These are phyloP conservation scores for Baronia brevicornis DNA, from an alignment of 2,888 invertebrate species.

Conservation along the genomic window DNA sequence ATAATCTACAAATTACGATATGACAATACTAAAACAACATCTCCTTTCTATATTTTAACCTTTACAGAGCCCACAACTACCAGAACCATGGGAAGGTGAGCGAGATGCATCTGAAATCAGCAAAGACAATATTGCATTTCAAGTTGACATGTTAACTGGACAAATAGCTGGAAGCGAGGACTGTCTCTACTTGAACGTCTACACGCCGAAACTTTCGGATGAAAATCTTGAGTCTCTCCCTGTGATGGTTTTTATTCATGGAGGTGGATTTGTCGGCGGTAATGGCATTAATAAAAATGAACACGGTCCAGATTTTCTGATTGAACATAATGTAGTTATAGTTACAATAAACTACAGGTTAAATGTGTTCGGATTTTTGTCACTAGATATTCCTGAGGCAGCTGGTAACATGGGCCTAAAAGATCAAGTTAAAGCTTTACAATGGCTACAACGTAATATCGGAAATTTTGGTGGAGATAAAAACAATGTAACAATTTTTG, in stretches of 20 bases:
- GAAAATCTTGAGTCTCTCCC: slow-evolving; percentile 25
- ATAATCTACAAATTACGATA: neutral
- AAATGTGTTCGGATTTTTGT: slow-evolving; percentile 48
- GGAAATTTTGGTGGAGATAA: slow-evolving; percentile 39
- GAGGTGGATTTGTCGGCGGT: slow-evolving; percentile 48
- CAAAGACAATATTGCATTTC: slow-evolving; percentile 28
- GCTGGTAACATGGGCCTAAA: slow-evolving; percentile 54
- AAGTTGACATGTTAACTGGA: slow-evolving; percentile 26
- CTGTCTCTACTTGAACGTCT: slow-evolving; percentile 52
- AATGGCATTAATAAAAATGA: slow-evolving; percentile 36
- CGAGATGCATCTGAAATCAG: slow-evolving; percentile 62
- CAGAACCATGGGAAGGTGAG: slow-evolving; percentile 51
- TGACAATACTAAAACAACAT: neutral
- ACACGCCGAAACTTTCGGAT: slow-evolving; percentile 36
- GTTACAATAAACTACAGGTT: slow-evolving; percentile 59
- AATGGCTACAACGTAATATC: slow-evolving; percentile 49
- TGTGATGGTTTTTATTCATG: slow-evolving; percentile 52
- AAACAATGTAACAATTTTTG: slow-evolving; percentile 43
- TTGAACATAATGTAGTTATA: slow-evolving; percentile 43
- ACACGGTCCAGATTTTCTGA: slow-evolving; percentile 46
- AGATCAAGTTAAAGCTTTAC: slow-evolving; percentile 47
- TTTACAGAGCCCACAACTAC: slow-evolving; percentile 43
- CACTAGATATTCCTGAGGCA: slow-evolving; percentile 41
- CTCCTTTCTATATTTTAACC: neutral
- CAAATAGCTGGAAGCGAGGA: slow-evolving; percentile 41